These are phyloP conservation scores for Acipenser oxyrinchus DNA, from an alignment of 2,797 vertebrate species.

Conservation along the genomic window DNA sequence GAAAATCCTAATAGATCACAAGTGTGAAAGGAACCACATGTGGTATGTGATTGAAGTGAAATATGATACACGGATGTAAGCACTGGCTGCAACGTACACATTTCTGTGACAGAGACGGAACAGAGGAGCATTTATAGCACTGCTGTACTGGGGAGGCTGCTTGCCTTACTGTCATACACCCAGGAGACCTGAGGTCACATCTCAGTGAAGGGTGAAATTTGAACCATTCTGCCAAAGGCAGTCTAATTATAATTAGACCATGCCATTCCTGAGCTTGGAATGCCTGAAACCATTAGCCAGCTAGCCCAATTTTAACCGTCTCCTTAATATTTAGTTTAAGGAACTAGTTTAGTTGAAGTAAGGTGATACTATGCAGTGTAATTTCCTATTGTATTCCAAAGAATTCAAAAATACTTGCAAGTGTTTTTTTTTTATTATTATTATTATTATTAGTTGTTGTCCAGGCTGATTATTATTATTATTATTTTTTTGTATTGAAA, in stretches of 20 bases:
- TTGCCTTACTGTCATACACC: neutral
- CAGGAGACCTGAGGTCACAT: conserved; percentile 5
- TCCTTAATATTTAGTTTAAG: no score
- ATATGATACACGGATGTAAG: neutral
- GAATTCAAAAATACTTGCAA: no score
- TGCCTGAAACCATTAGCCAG: conserved; percentile 7
- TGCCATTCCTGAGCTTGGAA: conserved; percentile 42
- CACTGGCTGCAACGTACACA: neutral
- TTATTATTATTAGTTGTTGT: no score
- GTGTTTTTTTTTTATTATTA: no score
- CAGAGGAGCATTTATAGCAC: conserved; percentile 17
- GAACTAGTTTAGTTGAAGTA: no score
- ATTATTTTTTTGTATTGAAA: no score
- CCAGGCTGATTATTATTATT: no score
- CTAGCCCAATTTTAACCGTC: neutral
- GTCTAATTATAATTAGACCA: conserved; percentile 32
- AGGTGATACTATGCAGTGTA: no score
- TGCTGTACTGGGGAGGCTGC: neutral
- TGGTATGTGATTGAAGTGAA: conserved; percentile 5
- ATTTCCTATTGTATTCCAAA: no score
- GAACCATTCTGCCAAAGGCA: neutral
- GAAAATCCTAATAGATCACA: conserved; percentile 9
- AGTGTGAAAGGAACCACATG: neutral
- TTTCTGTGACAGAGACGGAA: conserved; percentile 7
- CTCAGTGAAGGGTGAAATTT: conserved; percentile 6